Evolutionary conservation across 2,113 vertebrate genomes (phyloP).

Genomic region (Lepisosteus oculatus): DNA sequence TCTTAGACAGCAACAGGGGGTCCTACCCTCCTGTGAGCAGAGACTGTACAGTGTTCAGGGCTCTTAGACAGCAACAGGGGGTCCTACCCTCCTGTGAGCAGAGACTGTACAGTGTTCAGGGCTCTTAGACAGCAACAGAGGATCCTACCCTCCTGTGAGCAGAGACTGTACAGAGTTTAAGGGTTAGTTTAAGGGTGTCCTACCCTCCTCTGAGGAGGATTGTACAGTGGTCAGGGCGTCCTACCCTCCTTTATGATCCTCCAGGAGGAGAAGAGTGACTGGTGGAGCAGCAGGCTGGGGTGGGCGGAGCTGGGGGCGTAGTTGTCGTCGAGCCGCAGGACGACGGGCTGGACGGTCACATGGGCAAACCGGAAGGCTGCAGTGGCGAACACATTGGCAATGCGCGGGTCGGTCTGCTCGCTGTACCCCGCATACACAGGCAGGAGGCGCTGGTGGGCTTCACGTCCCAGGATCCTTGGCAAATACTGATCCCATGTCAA

Average conservation of each 20-base stretch:
- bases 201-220: not conserved
- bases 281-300: conserved; percentile 64
- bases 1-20: not conserved
- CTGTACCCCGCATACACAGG: conserved; percentile 59
- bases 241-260: conserved; percentile 68
- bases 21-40: too few relatives aligned
- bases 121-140: too few relatives aligned
- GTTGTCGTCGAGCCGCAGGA: conserved; percentile 59
- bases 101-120: too few relatives aligned
- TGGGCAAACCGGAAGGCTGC: conserved; percentile 75
- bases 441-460: conserved; percentile 42
- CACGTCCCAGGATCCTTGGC: conserved; percentile 59
- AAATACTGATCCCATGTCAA: conserved; percentile 72
- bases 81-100: too few relatives aligned
- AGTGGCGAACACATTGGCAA: conserved; percentile 67
- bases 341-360: conserved; percentile 66
- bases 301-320: conserved; percentile 54
- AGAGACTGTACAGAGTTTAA: too few relatives aligned
- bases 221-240: not conserved
- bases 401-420: conserved; percentile 57
- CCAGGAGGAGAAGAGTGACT: conserved; percentile 73
- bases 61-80: not conserved
- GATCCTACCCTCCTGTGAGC: too few relatives aligned
- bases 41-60: not conserved
- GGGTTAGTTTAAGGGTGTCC: too few relatives aligned